Percentiles rank a stretch among this genome's conserved stretches.
Evolutionary conservation across 2,113 vertebrate species (phyloP).

Genomic region (Struthio camelus): DNA sequence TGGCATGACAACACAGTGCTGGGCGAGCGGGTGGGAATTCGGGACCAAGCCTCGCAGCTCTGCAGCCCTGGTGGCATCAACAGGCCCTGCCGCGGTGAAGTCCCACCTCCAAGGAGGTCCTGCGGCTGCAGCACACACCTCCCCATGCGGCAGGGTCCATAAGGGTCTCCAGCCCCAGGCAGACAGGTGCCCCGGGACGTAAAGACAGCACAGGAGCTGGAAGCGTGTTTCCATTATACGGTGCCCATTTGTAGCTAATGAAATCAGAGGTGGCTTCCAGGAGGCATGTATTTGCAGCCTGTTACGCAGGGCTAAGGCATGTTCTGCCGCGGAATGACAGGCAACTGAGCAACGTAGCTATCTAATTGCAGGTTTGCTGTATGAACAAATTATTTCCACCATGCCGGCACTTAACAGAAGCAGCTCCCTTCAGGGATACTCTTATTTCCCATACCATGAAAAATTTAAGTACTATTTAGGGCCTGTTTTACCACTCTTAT

Average conservation of each 20-base stretch:
- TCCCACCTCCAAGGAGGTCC: not conserved
- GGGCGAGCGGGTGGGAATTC: not conserved
- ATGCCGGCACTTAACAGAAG: not conserved
- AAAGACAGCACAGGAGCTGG: not conserved
- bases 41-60: not conserved
- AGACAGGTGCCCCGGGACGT: not conserved
- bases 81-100: no score
- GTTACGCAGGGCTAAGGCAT: not conserved
- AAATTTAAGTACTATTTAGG: not conserved
- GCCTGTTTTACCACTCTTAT: not conserved
- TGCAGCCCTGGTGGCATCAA: not conserved
- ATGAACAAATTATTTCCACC: not conserved
- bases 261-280: accelerated
- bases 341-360: not conserved
- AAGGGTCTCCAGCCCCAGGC: not conserved
- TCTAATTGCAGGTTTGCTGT: not conserved
- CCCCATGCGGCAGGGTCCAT: not conserved
- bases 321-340: not conserved
- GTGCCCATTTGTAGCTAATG: accelerated
- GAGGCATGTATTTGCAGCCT: not conserved
- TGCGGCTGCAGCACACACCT: accelerated
- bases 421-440: not conserved
- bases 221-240: not conserved
- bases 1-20: no score
- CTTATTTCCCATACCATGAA: not conserved